Conservation (phyloP, 2,113 vertebrate genomes). For the Protomyctophum bolini region DNA sequence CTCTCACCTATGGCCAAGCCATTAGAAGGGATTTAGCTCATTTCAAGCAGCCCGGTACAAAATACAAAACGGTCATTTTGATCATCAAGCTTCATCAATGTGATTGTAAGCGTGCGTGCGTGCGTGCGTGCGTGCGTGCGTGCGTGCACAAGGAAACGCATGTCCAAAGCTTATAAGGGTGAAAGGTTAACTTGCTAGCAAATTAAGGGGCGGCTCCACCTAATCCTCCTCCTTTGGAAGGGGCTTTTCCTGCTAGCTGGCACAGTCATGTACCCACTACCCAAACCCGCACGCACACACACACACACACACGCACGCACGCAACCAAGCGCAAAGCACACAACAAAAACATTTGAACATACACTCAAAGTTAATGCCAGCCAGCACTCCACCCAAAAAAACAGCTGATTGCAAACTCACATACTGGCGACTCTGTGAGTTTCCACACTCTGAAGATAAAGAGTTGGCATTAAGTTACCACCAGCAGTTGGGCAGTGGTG, state of each 20-base stretch:
- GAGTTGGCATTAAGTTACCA: neutral
- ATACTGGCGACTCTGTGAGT: neutral
- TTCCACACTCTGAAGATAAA: neutral
- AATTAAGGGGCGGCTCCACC: constrained; percentile 43
- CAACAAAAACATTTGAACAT: neutral
- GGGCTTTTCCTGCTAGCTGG: constrained; percentile 39
- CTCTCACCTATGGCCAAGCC: constrained; percentile 46
- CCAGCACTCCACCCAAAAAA: constrained; percentile 13
- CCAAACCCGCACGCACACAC: constrained; percentile 27
- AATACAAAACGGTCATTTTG: constrained; percentile 57
- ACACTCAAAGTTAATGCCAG: neutral
- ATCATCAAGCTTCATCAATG: constrained; percentile 38
- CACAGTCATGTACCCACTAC: neutral
- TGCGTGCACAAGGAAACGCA: neutral
- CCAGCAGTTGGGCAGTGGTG: neutral
- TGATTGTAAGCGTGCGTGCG: neutral
- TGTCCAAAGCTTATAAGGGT: constrained; percentile 5
- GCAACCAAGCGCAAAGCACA: neutral
- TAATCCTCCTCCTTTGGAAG: constrained; percentile 37
- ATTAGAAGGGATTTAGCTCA: constrained; percentile 53
- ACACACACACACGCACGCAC: neutral
- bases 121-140: neutral
- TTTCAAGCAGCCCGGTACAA: constrained; percentile 34
- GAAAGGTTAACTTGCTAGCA: constrained; percentile 61
- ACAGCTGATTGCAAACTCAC: constrained; percentile 18